Evolutionary conservation across 2,113 vertebrate species (phyloP).

Genomic region (Lipotes vexillifer): DNA sequence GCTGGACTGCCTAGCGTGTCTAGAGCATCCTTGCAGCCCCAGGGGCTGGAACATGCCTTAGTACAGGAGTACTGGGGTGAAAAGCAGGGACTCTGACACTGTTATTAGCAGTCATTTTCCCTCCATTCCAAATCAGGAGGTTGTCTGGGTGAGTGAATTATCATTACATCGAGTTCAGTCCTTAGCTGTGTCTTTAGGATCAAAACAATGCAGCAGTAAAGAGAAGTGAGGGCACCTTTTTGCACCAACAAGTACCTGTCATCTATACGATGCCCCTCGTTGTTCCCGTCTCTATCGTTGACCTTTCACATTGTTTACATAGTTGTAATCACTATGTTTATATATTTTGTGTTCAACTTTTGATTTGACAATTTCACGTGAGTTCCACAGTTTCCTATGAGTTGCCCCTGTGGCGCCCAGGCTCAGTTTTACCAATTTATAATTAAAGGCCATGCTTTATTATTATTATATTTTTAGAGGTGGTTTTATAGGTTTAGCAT

Average conservation of each 20-base stretch:
- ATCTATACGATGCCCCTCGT: accelerated
- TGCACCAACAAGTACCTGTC: background rate
- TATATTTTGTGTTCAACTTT: background rate
- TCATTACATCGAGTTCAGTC: background rate
- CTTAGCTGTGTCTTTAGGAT: background rate
- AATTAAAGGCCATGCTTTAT: background rate
- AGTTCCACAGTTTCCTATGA: background rate
- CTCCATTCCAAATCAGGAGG: background rate
- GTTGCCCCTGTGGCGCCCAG: background rate
- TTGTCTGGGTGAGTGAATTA: background rate
- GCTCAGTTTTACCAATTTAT: background rate
- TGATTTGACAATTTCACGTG: background rate
- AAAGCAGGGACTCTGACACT: background rate
- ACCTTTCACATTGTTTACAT: too few relatives aligned
- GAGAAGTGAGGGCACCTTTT: background rate
- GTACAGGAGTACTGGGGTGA: background rate
- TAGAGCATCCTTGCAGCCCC: background rate
- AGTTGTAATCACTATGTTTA: background rate
- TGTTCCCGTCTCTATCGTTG: background rate
- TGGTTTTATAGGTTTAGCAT: background rate
- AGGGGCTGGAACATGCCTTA: background rate
- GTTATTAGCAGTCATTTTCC: background rate
- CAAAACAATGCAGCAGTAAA: background rate
- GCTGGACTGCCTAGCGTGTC: background rate
- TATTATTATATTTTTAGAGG: background rate